Evolutionary conservation across 2,797 vertebrate species (phyloP).

Genomic region (Pempheris klunzingeri): DNA sequence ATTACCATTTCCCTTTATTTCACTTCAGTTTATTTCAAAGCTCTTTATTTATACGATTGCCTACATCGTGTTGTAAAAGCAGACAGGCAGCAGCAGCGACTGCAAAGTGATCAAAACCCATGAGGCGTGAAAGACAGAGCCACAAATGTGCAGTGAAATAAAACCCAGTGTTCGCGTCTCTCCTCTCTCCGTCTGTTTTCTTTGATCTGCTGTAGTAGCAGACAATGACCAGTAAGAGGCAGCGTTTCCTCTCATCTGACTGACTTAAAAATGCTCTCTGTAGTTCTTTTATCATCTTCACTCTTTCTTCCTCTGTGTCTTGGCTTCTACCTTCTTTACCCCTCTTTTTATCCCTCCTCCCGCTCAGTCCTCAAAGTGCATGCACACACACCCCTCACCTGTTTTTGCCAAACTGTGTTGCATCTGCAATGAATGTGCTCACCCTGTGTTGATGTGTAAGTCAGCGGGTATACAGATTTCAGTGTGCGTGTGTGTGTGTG

Average conservation of each 20-base stretch:
- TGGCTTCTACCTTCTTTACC: background rate
- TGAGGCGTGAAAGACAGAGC: background rate
- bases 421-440: background rate
- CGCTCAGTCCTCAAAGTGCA: background rate
- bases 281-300: constrained; percentile 17
- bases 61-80: background rate
- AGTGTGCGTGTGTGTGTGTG: constrained; percentile 19
- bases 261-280: constrained; percentile 3
- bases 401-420: constrained; percentile 34
- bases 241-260: constrained; percentile 79
- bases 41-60: background rate
- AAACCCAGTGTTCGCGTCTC: background rate
- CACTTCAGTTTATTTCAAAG: background rate
- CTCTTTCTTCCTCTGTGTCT: constrained; percentile 18
- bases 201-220: constrained; percentile 68
- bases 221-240: constrained; percentile 72
- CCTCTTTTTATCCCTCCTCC: background rate
- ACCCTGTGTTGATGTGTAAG: constrained; percentile 14
- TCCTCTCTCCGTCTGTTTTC: background rate
- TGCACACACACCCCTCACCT: constrained; percentile 27
- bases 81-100: background rate
- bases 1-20: background rate
- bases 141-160: background rate
- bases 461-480: background rate
- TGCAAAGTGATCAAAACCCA: constrained; percentile 29